phyloP scores from a whole-genome alignment of 1,140 invertebrate species.

The Pentalonia nigronervosa region DNA sequence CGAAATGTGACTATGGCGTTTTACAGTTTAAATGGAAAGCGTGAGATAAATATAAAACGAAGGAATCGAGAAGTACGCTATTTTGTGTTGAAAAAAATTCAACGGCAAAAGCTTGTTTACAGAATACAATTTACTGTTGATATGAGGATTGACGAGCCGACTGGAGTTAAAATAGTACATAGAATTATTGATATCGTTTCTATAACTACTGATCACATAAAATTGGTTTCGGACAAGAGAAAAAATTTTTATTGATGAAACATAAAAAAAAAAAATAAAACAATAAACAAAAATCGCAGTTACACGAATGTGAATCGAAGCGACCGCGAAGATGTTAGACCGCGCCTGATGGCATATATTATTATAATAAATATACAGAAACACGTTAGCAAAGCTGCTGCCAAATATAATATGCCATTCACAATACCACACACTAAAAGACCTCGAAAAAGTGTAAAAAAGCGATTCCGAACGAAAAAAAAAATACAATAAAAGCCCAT shows the following conservation, averaged over 20 bases:
- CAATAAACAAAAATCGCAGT: not conserved
- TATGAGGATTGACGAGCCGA: not conserved
- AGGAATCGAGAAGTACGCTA: not conserved
- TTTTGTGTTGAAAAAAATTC: not conserved
- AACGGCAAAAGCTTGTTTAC: not conserved
- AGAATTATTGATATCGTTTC: not conserved
- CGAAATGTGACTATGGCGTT: not conserved
- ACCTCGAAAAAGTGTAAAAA: not conserved
- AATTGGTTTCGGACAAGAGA: not conserved
- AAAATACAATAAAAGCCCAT: not conserved
- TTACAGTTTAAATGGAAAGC: not conserved
- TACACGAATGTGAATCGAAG: not conserved
- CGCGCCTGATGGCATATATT: constrained; percentile 8
- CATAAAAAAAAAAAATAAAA: not conserved
- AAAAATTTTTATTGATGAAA: not conserved
- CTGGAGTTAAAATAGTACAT: not conserved
- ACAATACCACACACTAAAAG: not conserved
- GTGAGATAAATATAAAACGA: not conserved
- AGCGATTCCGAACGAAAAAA: not conserved
- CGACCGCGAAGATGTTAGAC: not conserved
- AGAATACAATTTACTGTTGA: not conserved
- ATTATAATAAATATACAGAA: not conserved
- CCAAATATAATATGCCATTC: constrained; percentile 8
- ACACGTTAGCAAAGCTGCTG: constrained; percentile 5
- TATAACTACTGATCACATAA: not conserved